Evolutionary conservation across 1,140 invertebrate genomes (phyloP), one percentile per base, ranked within the genome.

Genomic region (Frieseomelitta varia): DNA sequence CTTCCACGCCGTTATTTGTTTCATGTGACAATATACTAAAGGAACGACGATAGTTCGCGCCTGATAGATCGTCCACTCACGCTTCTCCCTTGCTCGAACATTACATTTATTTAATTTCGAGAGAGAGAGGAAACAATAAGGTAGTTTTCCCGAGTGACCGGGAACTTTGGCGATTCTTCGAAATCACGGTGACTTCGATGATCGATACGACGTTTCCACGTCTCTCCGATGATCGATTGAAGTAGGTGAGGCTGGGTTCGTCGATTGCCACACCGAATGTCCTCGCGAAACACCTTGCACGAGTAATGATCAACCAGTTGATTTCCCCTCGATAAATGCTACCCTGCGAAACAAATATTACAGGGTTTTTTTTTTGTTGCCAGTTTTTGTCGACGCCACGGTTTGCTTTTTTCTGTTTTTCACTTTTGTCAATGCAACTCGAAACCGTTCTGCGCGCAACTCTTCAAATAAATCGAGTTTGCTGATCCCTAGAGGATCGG

Each of bases 1-100:
- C 34, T 61, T 56, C n/a, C 51, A 77, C 76, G 53, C 24, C 76
- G 63, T 84, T 79, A 84, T 88, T 81, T 81, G 17, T 89, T 77
- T 63, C 84, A 39, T 67, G 39, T 72, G 75, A 82, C 75, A 34
- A 78, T 84, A 79, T 47, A 47, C 19, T 34, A 10, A 69, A 47
- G 39, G 12, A 30, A 27, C 19, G 47, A 19, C 65, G 63, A 72
- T 76, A 39, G 39, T 47, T 47, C 39, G 39, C 39, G 39, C 39
- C 39, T 47, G 39, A 6, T 47, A 8, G n/a, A n/a, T n/a, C 0
- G 39, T 47, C 8, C 39, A 47, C 39, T 47, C 8, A 47, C 12
- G 15, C 21, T 27, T 73, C 53, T 30, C 11, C 10, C n/a, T 27
- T 15, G 1, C 2, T 8, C n/a, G 51, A 74, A 55, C 72, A 56